Evolutionary conservation across 2,888 invertebrate species (phyloP).

Genomic region (Mimumesa dahlbomi): DNA sequence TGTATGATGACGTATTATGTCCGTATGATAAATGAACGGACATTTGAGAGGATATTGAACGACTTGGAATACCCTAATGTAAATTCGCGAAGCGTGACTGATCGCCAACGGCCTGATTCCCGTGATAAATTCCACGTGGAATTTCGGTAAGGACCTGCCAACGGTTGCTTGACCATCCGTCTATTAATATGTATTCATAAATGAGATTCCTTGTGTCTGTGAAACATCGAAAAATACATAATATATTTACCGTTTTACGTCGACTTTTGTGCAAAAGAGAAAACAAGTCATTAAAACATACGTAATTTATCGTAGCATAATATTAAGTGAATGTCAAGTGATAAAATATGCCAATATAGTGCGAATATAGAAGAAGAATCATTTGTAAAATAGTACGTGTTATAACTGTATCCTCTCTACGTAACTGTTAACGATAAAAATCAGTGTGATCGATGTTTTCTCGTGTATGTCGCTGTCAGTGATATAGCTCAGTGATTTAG

Average conservation of each 20-base stretch:
- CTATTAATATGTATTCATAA: slow-evolving; percentile 38
- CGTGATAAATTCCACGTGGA: slow-evolving; percentile 24
- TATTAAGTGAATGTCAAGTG: too few relatives aligned
- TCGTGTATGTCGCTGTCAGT: too few relatives aligned
- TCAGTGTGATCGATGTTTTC: too few relatives aligned
- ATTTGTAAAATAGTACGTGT: too few relatives aligned
- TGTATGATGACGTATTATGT: neutral
- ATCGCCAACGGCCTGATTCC: slow-evolving; percentile 22
- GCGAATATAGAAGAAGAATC: too few relatives aligned
- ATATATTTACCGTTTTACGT: neutral
- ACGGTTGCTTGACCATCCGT: slow-evolving; percentile 19
- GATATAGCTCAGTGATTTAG: too few relatives aligned
- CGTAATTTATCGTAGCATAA: too few relatives aligned
- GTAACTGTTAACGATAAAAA: too few relatives aligned
- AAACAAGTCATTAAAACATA: too few relatives aligned
- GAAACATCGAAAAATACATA: slow-evolving; percentile 15
- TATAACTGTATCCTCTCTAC: too few relatives aligned
- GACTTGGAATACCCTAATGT: slow-evolving; percentile 1
- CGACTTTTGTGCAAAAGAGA: too few relatives aligned
- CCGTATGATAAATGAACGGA: slow-evolving; percentile 25
- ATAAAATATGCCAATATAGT: too few relatives aligned
- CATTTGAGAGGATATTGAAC: neutral
- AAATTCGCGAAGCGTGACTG: slow-evolving; percentile 23
- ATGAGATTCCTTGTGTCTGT: slow-evolving; percentile 23
- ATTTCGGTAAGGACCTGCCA: slow-evolving; percentile 24